A percentile compares a stretch with the other conserved stretches of the same genome.
Evolutionary conservation across 2,888 invertebrate genomes (phyloP).

Genomic region (Volucella bombylans): DNA sequence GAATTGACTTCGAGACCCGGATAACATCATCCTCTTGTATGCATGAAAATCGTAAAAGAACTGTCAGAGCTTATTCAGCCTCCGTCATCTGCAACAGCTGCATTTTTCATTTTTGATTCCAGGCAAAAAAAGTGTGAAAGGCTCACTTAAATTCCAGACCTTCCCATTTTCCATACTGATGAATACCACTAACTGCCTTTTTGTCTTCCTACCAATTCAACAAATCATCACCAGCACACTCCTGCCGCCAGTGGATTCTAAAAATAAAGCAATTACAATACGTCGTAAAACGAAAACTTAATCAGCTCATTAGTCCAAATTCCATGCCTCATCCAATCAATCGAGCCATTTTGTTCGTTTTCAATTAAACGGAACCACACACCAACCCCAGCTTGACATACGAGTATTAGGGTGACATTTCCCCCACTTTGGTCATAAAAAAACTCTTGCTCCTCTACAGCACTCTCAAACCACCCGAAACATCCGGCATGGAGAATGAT

Average conservation of each 20-base stretch:
- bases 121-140: no score
- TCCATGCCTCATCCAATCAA: constrained; percentile 62
- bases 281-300: constrained; percentile 59
- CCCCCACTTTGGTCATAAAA: constrained; percentile 45
- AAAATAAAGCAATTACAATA: constrained; percentile 67
- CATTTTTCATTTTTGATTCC: no score
- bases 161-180: no score
- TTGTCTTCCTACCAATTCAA: not conserved
- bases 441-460: constrained; percentile 24
- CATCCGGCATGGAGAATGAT: constrained; percentile 67
- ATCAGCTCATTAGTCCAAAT: constrained; percentile 69
- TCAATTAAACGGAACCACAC: constrained; percentile 60
- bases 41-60: no score
- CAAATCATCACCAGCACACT: not conserved
- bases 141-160: no score
- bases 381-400: constrained; percentile 29
- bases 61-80: no score
- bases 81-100: no score
- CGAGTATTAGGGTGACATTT: constrained; percentile 48
- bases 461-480: constrained; percentile 57
- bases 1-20: no score
- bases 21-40: no score
- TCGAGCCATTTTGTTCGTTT: constrained; percentile 56
- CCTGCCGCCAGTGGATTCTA: not conserved
- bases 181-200: not conserved